Evolutionary conservation across 2,888 invertebrate species (phyloP).

Genomic region (Papilio gigon): DNA sequence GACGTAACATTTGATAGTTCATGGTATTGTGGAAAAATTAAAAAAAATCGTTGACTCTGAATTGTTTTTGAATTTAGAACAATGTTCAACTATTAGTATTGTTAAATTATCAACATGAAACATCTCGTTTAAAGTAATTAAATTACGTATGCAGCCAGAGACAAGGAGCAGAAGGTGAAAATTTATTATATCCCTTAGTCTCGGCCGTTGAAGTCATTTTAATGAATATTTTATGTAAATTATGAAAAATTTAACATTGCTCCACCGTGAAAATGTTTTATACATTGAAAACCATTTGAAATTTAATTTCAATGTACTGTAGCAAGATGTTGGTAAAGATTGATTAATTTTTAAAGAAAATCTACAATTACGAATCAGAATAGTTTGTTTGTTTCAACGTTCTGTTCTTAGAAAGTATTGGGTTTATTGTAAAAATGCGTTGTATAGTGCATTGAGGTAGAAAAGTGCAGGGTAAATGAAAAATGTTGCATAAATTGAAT

Average conservation of each 20-base stretch:
- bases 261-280: slow-evolving; percentile 22
- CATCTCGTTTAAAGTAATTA: slow-evolving; percentile 34
- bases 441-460: too few relatives aligned
- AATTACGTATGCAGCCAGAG: slow-evolving; percentile 40
- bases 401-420: too few relatives aligned
- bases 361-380: too few relatives aligned
- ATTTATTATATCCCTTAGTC: slow-evolving; percentile 40
- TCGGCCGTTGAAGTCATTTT: slow-evolving; percentile 42
- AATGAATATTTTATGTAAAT: slow-evolving; percentile 48
- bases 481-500: too few relatives aligned
- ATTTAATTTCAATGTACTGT: background rate
- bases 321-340: background rate
- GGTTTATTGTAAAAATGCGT: too few relatives aligned
- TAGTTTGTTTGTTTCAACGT: too few relatives aligned
- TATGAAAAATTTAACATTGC: slow-evolving; percentile 34
- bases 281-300: background rate
- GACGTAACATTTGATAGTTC: too few relatives aligned
- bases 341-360: background rate
- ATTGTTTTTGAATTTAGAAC: too few relatives aligned
- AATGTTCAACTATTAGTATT: too few relatives aligned
- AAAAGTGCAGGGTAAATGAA: too few relatives aligned
- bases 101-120: slow-evolving; percentile 21
- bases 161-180: slow-evolving; percentile 42
- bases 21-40: too few relatives aligned
- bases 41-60: too few relatives aligned